phyloP scores from a whole-genome alignment of 2,888 invertebrate genomes.

The Polydrusus tereticollis region DNA sequence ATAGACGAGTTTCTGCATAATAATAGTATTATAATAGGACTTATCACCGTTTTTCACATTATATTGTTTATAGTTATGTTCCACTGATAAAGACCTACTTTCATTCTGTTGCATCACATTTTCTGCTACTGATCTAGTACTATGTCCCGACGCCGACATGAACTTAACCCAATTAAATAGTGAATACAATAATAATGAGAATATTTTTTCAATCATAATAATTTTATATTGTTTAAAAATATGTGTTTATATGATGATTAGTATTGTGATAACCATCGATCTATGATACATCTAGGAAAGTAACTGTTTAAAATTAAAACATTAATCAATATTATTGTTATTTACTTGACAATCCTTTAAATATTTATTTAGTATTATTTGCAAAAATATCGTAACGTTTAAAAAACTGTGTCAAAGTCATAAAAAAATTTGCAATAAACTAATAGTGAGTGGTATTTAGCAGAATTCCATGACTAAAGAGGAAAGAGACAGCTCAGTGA shows the following conservation, averaged over 20 bases:
- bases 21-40: neutral
- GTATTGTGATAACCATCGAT: neutral
- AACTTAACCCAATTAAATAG: neutral
- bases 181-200: neutral
- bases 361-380: neutral
- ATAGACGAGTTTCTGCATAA: too few relatives aligned
- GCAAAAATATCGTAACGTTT: neutral
- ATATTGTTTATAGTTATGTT: neutral
- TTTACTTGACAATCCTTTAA: neutral
- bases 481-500: neutral
- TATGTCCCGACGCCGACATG: neutral
- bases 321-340: too few relatives aligned
- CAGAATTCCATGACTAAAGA: conserved; percentile 7
- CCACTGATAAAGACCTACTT: conserved; percentile 8
- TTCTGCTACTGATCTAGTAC: neutral
- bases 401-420: conserved; percentile 12
- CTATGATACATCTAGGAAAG: neutral
- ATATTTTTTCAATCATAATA: neutral
- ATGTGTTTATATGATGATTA: neutral
- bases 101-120: neutral
- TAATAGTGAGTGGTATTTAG: neutral
- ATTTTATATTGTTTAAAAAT: neutral
- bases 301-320: neutral
- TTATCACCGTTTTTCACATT: neutral
- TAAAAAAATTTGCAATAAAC: conserved; percentile 3